These are phyloP conservation scores for Paralinhomoeus sp. DNA, from an alignment of 2,888 invertebrate genomes.

Conservation along the genomic window DNA sequence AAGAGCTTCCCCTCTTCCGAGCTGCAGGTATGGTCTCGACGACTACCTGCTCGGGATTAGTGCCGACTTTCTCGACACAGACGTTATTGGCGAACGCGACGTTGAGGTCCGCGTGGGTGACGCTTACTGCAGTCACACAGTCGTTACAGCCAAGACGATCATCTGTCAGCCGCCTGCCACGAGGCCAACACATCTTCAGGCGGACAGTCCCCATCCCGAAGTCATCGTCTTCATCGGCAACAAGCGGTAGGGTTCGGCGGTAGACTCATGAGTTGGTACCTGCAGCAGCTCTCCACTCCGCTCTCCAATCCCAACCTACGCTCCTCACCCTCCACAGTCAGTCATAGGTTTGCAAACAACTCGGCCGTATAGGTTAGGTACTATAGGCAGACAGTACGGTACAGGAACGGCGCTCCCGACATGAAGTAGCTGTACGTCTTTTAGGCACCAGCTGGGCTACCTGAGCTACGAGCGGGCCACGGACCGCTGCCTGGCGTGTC, in stretches of 20 bases:
- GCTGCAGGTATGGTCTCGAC: no score
- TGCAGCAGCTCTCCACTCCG: no score
- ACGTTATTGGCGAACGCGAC: conserved; percentile 29
- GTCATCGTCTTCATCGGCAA: conserved; percentile 16
- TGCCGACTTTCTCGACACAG: conserved; percentile 68
- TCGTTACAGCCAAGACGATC: conserved; percentile 63
- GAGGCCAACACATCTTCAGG: conserved; percentile 36
- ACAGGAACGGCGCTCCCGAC: no score
- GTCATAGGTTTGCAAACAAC: background rate
- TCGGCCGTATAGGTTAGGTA: no score
- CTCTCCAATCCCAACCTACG: no score
- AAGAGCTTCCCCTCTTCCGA: no score
- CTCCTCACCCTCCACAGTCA: background rate
- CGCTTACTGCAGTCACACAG: conserved; percentile 68
- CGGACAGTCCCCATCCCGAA: conserved; percentile 10
- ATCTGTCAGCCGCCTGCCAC: conserved; percentile 74
- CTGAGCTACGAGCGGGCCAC: no score
- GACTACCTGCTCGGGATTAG: conserved; percentile 19
- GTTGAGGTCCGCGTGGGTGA: conserved; percentile 13
- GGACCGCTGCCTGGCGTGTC: no score
- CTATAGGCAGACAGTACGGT: no score
- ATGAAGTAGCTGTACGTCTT: no score
- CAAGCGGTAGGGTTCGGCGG: background rate
- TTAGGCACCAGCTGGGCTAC: no score
- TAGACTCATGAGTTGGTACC: no score